Base-by-base conservation (phyloP, 2,113 vertebrate species). In the Leucopsar rothschildi region DNA sequence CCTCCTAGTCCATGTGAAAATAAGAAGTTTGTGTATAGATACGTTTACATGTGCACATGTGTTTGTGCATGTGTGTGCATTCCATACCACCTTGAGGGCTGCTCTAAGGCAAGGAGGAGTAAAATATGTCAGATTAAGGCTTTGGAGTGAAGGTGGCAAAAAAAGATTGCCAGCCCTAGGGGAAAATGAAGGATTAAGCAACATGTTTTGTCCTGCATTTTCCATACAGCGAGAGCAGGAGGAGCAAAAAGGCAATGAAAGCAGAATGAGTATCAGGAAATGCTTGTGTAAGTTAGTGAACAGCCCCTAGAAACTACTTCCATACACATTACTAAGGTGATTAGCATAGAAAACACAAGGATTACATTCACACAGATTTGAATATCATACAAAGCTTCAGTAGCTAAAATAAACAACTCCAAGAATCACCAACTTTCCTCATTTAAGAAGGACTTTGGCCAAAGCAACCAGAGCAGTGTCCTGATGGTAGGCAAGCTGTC, bases 21-120 rank as follows among this genome's bases (percentile, higher is more conserved):
- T 4, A 61, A 7, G 11, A 44, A 1, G 0, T 59, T 65, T 11
- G 1, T 28, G 27, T n/a, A 22, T 5, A 37, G 2, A 2, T 29
- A 27, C 0, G 3, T 23, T 18, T 13, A 19, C 0, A 2, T 18
- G 19, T 31, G 20, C 12, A 50, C 7, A 0, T 17, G 25, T 1
- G 0, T 49, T 27, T 50, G 37, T 8, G 3, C 28, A 28, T 0
- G 0, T 9, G 16, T 29, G 22, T 39, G 29, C 24, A 12, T 57
- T 66, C 40, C 5, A 3, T 18, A 78, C 23, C 1, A 8, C 9
- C n/a, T 21, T 63, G 33, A 37, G 68, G 37, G 61, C 52, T 86
- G 47, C 39, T 91, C 23, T 63, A 44, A 39, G 59, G 52, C 35
- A 66, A 69, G 47, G 71, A 57, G 45, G 23, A 70, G 29, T 9